Base-by-base conservation (phyloP, 2,797 vertebrate species). In the Gymnoscopelus braueri region DNA sequence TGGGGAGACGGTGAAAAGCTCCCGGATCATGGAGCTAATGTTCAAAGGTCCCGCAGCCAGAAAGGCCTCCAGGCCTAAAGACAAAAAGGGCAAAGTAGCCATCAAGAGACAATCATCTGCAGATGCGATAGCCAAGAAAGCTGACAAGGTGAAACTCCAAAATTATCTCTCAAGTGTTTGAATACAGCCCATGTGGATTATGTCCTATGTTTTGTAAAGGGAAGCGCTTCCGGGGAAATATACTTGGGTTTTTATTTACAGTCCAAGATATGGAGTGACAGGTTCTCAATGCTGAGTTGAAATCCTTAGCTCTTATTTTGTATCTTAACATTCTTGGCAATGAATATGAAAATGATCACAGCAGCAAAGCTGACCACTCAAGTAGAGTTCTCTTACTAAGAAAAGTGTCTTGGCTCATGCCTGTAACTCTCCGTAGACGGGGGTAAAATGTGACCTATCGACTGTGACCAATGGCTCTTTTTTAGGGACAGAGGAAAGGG, bases 1-100 rank as follows among this genome's bases (percentile, higher is more conserved):
- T 2, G 88, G 91, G 63, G 94, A 96, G 81, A 94, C 90, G 1
- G 92, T 96, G 74, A 97, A 95, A 88, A 90, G 85, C 23, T 94
- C 94, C 24, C 80, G 84, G 71, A 84, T 95, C 55, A 93, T 89
- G 79, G 92, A 94, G 72, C 81, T 92, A 77, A 89, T 95, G 81
- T 89, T 92, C 64, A 96, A 95, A 87, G 88, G 90, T 62, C 87
- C 93, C 3, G 73, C 75, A 23, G 77, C 90, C 74, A 79, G 69
- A 72, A 96, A 95, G 67, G 69, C 65, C 59, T 61, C 70, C 47
- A 90, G 77, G 70, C n/a, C 48, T 52, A 93, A 90, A 81, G 92
- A 94, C 47, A 87, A 53, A 79, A 89, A 92, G 78, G 79, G 78
- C 68, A 94, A 90, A 78, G 84, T 81, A 79, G 65, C 72, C 24